Base-by-base conservation (phyloP, 2,113 vertebrate genomes). In the Craseonycteris thonglongyai region DNA sequence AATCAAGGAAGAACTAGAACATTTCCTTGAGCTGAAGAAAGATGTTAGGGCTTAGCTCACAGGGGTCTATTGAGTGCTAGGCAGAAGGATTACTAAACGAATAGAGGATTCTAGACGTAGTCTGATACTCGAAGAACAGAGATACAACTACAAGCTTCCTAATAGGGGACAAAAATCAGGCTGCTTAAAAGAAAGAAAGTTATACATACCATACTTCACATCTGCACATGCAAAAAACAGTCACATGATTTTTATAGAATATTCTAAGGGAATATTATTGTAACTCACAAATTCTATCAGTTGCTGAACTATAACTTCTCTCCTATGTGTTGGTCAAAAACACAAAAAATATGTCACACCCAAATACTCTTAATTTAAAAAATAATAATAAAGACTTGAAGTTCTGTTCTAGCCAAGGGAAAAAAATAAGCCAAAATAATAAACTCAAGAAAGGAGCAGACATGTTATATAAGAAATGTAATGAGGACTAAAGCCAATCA, bases 151-250 rank as follows among this genome's bases (percentile, higher is more conserved):
- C 42, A 90, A 79, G 24, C 47, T 71, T 89, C 38, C 35, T 45
- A 68, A n/a, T 1, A 56, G 56, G 24, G 56, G 7, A 88, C 61
- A 69, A 72, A 75, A 81, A 59, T 71, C 19, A 38, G 22, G 35
- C 61, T 91, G 66, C 81, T 85, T 87, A 28, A 81, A 88, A 92
- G 66, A 81, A 90, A 85, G 59, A 88, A 93, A 94, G 78, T 68
- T 79, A 88, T 61, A 82, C 13, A 71, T n/a, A 83, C 33, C 59
- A 79, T 65, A 35, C 33, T 35, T 76, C 59, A 81, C 45, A 24
- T 66, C 85, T 56, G 63, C 13, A 75, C 0, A 7, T 40, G 40
- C 49, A 71, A 71, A 72, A 81, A 49, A 61, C 35, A 76, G 30
- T 42, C n/a, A 56, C 80, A 95, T 10, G 13, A 49, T 66, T 66